These are phyloP conservation scores for Novumbra hubbsi DNA, from an alignment of 2,797 vertebrate genomes.

Conservation along the genomic window DNA sequence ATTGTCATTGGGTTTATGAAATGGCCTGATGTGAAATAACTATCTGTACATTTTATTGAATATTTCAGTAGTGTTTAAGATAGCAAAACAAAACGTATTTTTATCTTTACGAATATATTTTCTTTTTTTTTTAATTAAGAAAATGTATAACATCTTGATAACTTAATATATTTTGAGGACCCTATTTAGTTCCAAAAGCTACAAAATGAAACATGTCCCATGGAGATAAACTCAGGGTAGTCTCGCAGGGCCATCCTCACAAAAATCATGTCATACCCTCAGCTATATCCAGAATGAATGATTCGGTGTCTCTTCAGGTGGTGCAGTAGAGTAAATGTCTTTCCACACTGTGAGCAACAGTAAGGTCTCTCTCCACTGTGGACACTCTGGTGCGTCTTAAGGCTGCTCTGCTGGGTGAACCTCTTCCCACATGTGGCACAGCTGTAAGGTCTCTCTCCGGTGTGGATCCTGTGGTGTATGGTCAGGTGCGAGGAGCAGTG, in stretches of 20 bases:
- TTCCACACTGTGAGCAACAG: constrained; percentile 71
- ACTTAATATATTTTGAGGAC: not conserved
- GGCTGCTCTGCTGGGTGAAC: constrained; percentile 76
- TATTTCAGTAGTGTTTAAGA: too few relatives aligned
- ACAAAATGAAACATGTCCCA: not conserved
- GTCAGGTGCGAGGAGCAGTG: constrained; percentile 73
- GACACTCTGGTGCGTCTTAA: constrained; percentile 72
- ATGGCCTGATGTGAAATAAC: too few relatives aligned
- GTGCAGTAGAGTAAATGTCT: constrained; percentile 74
- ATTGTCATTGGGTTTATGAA: too few relatives aligned
- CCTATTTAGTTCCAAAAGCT: not conserved
- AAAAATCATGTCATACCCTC: not conserved
- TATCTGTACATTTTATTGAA: too few relatives aligned
- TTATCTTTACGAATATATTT: not conserved
- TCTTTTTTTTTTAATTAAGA: not conserved
- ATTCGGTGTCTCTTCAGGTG: constrained; percentile 69
- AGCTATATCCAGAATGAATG: not conserved
- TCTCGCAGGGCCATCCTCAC: not conserved
- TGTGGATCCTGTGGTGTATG: constrained; percentile 74
- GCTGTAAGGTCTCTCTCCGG: constrained; percentile 71
- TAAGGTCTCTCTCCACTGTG: constrained; percentile 74
- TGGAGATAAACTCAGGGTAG: not conserved
- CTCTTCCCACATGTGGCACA: constrained; percentile 72
- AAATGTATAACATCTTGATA: not conserved
- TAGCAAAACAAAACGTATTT: not conserved